Evolutionary conservation across 2,797 vertebrate species (phyloP).

Genomic region (Bovichtus variegatus): DNA sequence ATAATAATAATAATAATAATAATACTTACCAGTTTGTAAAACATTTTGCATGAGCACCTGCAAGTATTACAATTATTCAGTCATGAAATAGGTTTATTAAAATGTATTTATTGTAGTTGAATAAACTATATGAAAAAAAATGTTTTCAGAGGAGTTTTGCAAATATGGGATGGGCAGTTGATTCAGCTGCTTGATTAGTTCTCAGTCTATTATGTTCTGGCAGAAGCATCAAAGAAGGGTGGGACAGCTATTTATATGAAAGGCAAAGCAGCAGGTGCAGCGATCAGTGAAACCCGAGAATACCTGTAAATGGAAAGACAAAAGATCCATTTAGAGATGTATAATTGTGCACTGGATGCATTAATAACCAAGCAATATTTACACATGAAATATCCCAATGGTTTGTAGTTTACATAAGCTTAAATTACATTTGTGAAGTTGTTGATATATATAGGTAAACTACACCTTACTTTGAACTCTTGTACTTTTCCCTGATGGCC

Average conservation of each 20-base stretch:
- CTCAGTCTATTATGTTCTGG: constrained; percentile 1
- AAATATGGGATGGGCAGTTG: constrained; percentile 5
- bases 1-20: too few species aligned
- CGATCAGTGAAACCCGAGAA: constrained; percentile 70
- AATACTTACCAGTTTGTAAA: not conserved
- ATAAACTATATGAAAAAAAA: constrained; percentile 33
- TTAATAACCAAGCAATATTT: not conserved
- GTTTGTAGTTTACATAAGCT: not conserved
- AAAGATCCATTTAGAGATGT: not conserved
- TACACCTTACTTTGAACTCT: constrained; percentile 86
- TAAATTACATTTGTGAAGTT: not conserved
- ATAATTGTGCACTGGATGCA: not conserved
- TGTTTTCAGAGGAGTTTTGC: not conserved
- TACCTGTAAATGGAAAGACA: constrained; percentile 68
- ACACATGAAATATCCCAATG: not conserved
- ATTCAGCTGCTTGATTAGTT: constrained; percentile 41
- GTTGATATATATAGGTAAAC: not conserved
- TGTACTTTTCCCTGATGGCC: constrained; percentile 92
- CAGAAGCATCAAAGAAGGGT: constrained; percentile 28
- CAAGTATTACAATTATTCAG: not conserved
- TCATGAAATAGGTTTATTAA: constrained; percentile 15
- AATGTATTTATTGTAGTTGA: constrained; percentile 40
- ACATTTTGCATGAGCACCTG: not conserved
- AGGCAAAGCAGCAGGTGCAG: constrained; percentile 68
- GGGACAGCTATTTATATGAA: constrained; percentile 41